Conservation (phyloP, 1,140 invertebrate genomes). For the Danaus melanippus region DNA sequence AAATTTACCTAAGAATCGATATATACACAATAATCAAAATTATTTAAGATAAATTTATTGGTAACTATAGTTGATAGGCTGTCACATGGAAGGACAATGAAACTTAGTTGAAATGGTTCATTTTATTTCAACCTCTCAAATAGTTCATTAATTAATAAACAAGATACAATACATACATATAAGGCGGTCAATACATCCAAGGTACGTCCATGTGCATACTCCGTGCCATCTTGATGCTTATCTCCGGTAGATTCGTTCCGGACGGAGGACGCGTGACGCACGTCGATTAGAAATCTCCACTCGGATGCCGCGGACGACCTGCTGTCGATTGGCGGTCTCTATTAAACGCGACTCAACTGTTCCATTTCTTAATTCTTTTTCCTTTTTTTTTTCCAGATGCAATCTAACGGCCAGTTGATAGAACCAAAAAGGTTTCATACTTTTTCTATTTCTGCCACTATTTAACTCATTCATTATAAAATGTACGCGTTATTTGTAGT, state of each 20-base stretch:
- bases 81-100: too few species aligned
- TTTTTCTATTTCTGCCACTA: too few species aligned
- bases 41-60: too few species aligned
- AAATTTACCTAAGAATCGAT: too few species aligned
- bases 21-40: too few species aligned
- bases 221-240: conserved; percentile 42
- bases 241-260: conserved; percentile 54
- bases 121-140: too few species aligned
- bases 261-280: conserved; percentile 48
- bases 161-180: too few species aligned
- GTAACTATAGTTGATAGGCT: too few species aligned
- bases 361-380: conserved; percentile 27
- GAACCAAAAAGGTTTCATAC: conserved; percentile 8
- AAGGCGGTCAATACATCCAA: conserved; percentile 7
- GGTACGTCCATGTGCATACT: conserved; percentile 29
- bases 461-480: too few species aligned
- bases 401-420: conserved; percentile 19
- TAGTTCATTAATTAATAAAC: too few species aligned
- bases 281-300: conserved; percentile 59
- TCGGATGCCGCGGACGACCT: conserved; percentile 42
- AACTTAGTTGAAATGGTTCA: too few species aligned
- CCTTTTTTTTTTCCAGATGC: conserved; percentile 24
- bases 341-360: conserved; percentile 28
- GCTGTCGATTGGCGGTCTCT: conserved; percentile 38
- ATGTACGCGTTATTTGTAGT: conserved; percentile 3